Percentiles rank a stretch among this genome's conserved stretches.
These are phyloP conservation scores for Aethina tumida DNA, from an alignment of 1,140 invertebrate species.

Conservation along the genomic window DNA sequence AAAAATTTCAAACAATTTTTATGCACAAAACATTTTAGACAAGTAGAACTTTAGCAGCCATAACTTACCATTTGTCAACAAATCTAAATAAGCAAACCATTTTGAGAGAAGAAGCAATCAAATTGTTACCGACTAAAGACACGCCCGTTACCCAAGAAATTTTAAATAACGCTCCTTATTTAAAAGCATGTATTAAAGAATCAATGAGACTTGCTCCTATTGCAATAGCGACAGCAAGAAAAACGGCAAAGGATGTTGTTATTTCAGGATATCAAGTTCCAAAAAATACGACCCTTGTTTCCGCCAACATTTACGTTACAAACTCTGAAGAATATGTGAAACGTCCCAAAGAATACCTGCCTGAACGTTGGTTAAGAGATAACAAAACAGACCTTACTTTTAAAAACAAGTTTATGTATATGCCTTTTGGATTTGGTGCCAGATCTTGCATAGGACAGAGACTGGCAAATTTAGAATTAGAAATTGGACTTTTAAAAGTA, in stretches of 20 bases:
- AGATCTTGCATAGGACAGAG: conserved; percentile 46
- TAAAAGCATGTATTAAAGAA: conserved; percentile 58
- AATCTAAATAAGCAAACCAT: conserved; percentile 24
- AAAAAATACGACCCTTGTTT: conserved; percentile 36
- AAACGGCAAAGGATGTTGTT: conserved; percentile 42
- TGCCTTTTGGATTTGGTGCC: conserved; percentile 30
- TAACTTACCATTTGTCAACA: conserved; percentile 24
- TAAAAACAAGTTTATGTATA: conserved; percentile 23
- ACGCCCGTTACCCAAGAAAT: conserved; percentile 31
- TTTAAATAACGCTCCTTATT: conserved; percentile 45
- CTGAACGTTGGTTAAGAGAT: conserved; percentile 26
- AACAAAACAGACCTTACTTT: conserved; percentile 16
- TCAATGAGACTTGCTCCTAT: conserved; percentile 46
- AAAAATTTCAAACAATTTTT: conserved; percentile 2
- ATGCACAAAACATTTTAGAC: conserved; percentile 17
- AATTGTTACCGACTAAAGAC: conserved; percentile 23
- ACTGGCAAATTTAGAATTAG: conserved; percentile 61
- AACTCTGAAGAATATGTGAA: conserved; percentile 18
- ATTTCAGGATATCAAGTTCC: conserved; percentile 48
- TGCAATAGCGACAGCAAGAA: conserved; percentile 39
- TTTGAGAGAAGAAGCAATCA: conserved; percentile 22
- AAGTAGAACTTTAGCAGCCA: conserved; percentile 17
- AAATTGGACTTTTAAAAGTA: conserved; percentile 48
- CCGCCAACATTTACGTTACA: conserved; percentile 12
- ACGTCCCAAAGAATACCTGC: conserved; percentile 22